Percentiles rank a stretch among this genome's conserved stretches.
phyloP scores from a whole-genome alignment of 1,140 invertebrate species.

The Zaprionus ghesquierei region DNA sequence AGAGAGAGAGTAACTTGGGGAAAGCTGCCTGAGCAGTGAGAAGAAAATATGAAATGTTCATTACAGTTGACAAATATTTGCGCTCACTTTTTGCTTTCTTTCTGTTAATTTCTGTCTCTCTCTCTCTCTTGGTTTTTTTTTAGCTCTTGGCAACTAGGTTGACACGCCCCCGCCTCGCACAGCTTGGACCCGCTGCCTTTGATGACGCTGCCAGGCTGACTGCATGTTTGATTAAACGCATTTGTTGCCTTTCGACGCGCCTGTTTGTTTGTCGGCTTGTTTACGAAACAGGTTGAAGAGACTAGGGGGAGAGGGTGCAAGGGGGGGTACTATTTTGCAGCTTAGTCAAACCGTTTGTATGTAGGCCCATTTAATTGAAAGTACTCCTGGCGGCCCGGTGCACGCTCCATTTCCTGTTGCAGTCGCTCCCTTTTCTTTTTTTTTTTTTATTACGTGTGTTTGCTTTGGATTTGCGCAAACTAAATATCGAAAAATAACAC shows the following conservation, averaged over 20 bases:
- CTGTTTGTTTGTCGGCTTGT: slow-evolving; percentile 22
- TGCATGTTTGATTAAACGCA: slow-evolving; percentile 79
- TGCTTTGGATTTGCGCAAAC: background rate
- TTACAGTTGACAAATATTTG: slow-evolving; percentile 81
- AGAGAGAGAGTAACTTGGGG: background rate
- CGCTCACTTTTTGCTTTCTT: slow-evolving; percentile 58
- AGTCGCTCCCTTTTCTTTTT: slow-evolving; percentile 13
- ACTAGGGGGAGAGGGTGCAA: background rate
- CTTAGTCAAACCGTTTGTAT: slow-evolving; percentile 31
- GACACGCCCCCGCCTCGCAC: slow-evolving; percentile 19
- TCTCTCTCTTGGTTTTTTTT: slow-evolving; percentile 4
- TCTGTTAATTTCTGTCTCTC: slow-evolving; percentile 47
- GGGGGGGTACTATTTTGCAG: slow-evolving; percentile 24
- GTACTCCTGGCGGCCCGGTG: slow-evolving; percentile 11
- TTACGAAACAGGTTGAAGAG: slow-evolving; percentile 13
- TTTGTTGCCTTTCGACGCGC: slow-evolving; percentile 75
- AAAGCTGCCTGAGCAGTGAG: slow-evolving; percentile 35
- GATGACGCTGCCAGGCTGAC: slow-evolving; percentile 27
- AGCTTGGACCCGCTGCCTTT: slow-evolving; percentile 14
- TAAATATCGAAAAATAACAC: background rate
- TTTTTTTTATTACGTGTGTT: slow-evolving; percentile 22
- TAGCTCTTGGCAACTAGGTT: slow-evolving; percentile 51
- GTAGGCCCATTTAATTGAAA: slow-evolving; percentile 46
- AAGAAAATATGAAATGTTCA: slow-evolving; percentile 79
- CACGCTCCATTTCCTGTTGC: slow-evolving; percentile 36